phyloP scores from a whole-genome alignment of 2,797 vertebrate genomes.

The Sebastes glaucus region DNA sequence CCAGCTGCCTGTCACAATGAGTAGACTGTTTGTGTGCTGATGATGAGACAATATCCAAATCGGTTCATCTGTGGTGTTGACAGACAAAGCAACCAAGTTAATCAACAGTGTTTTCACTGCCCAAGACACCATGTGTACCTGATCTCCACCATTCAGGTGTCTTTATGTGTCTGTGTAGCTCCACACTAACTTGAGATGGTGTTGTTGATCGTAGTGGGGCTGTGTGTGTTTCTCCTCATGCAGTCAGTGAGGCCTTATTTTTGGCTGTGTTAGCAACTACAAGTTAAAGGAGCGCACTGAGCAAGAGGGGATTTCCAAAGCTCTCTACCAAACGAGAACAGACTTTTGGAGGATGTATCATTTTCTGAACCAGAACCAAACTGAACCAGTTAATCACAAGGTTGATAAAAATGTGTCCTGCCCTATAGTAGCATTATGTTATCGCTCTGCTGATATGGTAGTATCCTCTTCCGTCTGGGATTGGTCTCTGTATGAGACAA shows the following conservation, averaged over 20 bases:
- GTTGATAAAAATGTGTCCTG: not conserved
- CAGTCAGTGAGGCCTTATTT: not conserved
- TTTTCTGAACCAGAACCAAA: not conserved
- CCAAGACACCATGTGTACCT: not conserved
- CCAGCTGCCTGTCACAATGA: too few relatives aligned
- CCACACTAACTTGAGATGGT: not conserved
- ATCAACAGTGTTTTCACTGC: not conserved
- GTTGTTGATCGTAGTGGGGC: not conserved
- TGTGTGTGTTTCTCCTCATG: not conserved
- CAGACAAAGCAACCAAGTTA: not conserved
- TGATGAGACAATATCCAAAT: not conserved
- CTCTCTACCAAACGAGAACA: conserved; percentile 1
- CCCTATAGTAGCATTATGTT: too few relatives aligned
- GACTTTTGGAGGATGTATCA: not conserved
- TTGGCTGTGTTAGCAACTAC: not conserved
- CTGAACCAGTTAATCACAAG: not conserved
- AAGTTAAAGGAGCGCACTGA: conserved; percentile 13
- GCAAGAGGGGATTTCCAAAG: conserved; percentile 40
- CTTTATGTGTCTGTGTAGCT: not conserved
- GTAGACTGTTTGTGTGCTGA: not conserved
- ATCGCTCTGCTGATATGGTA: too few relatives aligned
- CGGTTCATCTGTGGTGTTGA: not conserved
- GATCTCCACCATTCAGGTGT: not conserved
- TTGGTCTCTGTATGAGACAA: too few relatives aligned
- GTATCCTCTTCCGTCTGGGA: too few relatives aligned